phyloP scores from a whole-genome alignment of 1,140 invertebrate species.

The Drosophila serrata region DNA sequence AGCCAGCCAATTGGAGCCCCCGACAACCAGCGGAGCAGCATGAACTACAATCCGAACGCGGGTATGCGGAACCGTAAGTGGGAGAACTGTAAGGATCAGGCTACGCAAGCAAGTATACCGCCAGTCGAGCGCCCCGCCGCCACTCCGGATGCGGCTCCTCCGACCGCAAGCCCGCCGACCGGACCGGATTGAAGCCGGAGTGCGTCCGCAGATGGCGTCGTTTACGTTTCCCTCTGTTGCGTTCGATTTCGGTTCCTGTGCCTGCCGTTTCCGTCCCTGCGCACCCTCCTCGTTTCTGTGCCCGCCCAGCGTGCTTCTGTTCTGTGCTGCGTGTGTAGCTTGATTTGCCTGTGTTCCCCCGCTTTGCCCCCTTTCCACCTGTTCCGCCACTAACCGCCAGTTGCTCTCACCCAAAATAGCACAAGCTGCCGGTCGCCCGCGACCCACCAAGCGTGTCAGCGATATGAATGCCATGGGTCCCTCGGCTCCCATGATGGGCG shows the following conservation, averaged over 20 bases:
- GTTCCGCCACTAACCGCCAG: slow-evolving; percentile 6
- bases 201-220: slow-evolving; percentile 6
- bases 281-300: not conserved
- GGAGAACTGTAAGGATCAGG: slow-evolving; percentile 84
- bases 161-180: slow-evolving; percentile 13
- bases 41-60: slow-evolving; percentile 86
- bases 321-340: slow-evolving; percentile 63
- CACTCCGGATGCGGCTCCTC: slow-evolving; percentile 9
- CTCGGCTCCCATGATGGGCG: slow-evolving; percentile 68
- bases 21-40: not conserved
- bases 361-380: slow-evolving; percentile 4
- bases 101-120: slow-evolving; percentile 75
- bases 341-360: slow-evolving; percentile 52
- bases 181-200: slow-evolving; percentile 16
- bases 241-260: slow-evolving; percentile 9
- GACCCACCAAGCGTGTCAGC: slow-evolving; percentile 88
- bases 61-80: slow-evolving; percentile 86
- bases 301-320: slow-evolving; percentile 32
- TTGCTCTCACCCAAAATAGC: slow-evolving; percentile 59
- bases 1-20: slow-evolving; percentile 14
- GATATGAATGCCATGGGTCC: slow-evolving; percentile 89
- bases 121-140: slow-evolving; percentile 25
- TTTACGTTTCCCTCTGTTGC: slow-evolving; percentile 34
- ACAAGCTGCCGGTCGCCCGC: slow-evolving; percentile 75
- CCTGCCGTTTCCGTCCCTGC: slow-evolving; percentile 2